Conservation (phyloP, 92 coral and sea anemone genomes). For the Montipora capitata region DNA sequence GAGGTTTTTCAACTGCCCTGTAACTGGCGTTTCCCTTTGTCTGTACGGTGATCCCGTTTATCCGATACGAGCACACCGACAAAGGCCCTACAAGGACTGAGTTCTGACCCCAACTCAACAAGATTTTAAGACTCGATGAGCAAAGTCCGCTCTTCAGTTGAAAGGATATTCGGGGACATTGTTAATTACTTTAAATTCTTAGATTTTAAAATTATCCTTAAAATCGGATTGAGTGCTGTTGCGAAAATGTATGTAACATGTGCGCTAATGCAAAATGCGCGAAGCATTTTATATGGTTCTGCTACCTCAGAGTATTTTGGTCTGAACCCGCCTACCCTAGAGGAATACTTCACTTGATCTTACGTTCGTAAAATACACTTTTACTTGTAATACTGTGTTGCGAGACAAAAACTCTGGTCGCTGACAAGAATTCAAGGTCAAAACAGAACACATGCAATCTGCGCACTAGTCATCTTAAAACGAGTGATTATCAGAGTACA, state of each 20-base stretch:
- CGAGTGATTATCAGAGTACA: not conserved
- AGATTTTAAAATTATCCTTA: not conserved
- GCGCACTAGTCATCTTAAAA: not conserved
- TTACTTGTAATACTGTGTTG: too few species aligned
- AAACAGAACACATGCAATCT: not conserved
- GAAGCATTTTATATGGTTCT: slow-evolving; percentile 13
- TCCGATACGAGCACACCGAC: slow-evolving; percentile 3
- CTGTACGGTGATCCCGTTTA: slow-evolving; percentile 22
- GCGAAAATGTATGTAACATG: slow-evolving; percentile 47
- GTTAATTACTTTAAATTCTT: not conserved
- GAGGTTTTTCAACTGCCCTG: slow-evolving; percentile 25
- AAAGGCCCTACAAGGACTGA: slow-evolving; percentile 25
- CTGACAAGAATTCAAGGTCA: slow-evolving; percentile 7
- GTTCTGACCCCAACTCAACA: slow-evolving; percentile 49
- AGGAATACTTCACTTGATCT: too few species aligned
- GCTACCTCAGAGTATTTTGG: too few species aligned
- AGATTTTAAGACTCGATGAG: slow-evolving; percentile 45
- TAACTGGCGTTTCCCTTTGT: slow-evolving; percentile 3
- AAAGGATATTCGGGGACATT: not conserved
- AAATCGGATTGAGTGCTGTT: slow-evolving; percentile 8
- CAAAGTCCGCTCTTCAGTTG: slow-evolving; percentile 49
- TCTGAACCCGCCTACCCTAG: too few species aligned
- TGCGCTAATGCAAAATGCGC: slow-evolving; percentile 62
- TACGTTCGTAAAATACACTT: too few species aligned
- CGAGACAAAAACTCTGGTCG: too few species aligned